A percentile compares a stretch with the other conserved stretches of the same genome.
Evolutionary conservation across 2,888 invertebrate genomes (phyloP).

Genomic region (Elgonia sp.): DNA sequence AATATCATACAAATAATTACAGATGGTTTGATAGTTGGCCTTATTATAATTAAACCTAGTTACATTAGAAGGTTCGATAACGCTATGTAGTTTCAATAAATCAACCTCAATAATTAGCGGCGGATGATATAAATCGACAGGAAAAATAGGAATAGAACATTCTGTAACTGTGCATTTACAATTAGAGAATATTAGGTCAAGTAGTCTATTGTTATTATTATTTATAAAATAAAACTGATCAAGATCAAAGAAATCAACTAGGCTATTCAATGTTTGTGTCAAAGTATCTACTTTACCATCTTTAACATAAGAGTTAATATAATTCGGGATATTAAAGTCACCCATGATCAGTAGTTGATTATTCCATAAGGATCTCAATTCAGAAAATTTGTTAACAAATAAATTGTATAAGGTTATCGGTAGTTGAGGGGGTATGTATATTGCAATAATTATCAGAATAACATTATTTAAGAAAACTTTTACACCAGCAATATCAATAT

Average conservation of each 20-base stretch:
- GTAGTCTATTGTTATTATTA: slow-evolving; percentile 7
- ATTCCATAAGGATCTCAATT: too few species aligned
- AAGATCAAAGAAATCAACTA: too few species aligned
- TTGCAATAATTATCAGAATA: not conserved
- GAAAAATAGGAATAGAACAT: not conserved
- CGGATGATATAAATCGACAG: not conserved
- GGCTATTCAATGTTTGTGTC: not conserved
- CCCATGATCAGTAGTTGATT: too few species aligned
- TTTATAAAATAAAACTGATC: too few species aligned
- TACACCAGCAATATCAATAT: not conserved
- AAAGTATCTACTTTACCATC: too few species aligned
- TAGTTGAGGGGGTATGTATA: not conserved
- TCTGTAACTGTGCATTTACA: not conserved
- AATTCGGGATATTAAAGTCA: too few species aligned
- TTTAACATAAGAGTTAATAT: too few species aligned
- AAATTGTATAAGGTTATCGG: not conserved
- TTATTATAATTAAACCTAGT: slow-evolving; percentile 1
- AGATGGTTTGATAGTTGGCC: not conserved
- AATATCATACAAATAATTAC: not conserved
- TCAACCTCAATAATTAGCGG: not conserved
- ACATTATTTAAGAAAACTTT: not conserved
- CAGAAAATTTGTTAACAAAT: slow-evolving; percentile 2
- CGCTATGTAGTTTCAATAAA: not conserved
- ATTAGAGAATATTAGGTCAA: not conserved
- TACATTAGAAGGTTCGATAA: not conserved